Evolutionary conservation across 2,113 vertebrate species (phyloP).

Genomic region (Pungitius pungitius): DNA sequence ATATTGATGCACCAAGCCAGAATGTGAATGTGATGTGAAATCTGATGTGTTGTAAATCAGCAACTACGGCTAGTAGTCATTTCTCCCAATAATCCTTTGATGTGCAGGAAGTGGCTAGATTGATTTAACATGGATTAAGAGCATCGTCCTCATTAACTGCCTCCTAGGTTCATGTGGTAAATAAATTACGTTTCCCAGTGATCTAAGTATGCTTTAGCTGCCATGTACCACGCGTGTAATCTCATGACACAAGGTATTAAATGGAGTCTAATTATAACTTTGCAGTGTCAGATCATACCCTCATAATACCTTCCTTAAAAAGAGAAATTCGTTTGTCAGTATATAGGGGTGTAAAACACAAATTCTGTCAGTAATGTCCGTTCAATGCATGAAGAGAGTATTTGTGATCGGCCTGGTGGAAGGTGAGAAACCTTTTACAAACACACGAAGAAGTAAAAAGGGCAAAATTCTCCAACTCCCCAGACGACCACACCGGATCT

Average conservation of each 20-base stretch:
- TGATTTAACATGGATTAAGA: conserved; percentile 73
- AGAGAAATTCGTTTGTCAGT: conserved; percentile 60
- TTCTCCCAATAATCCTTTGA: conserved; percentile 69
- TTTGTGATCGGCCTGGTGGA: conserved; percentile 37
- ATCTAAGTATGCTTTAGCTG: conserved; percentile 67
- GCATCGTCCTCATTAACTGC: conserved; percentile 71
- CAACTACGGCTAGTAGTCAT: conserved; percentile 64
- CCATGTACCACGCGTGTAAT: conserved; percentile 62
- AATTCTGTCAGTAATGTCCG: conserved; percentile 16
- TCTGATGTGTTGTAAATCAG: conserved; percentile 41
- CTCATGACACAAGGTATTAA: conserved; percentile 71
- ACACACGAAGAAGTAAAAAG: conserved; percentile 23
- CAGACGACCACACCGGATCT: conserved; percentile 51
- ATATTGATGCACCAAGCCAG: conserved; percentile 26
- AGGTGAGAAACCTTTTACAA: conserved; percentile 26
- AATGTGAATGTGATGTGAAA: background rate
- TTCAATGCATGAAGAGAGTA: conserved; percentile 28
- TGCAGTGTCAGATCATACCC: conserved; percentile 55
- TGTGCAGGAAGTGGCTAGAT: conserved; percentile 69
- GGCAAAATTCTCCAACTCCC: conserved; percentile 38
- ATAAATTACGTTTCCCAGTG: conserved; percentile 71
- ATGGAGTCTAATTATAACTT: conserved; percentile 72
- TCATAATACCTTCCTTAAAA: conserved; percentile 63
- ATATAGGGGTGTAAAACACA: conserved; percentile 16
- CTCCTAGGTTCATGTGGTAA: conserved; percentile 64